Percentiles rank a stretch among this genome's conserved stretches.
Evolutionary conservation across 1,140 invertebrate genomes (phyloP).

Genomic region (Meloidogyne floridensis): DNA sequence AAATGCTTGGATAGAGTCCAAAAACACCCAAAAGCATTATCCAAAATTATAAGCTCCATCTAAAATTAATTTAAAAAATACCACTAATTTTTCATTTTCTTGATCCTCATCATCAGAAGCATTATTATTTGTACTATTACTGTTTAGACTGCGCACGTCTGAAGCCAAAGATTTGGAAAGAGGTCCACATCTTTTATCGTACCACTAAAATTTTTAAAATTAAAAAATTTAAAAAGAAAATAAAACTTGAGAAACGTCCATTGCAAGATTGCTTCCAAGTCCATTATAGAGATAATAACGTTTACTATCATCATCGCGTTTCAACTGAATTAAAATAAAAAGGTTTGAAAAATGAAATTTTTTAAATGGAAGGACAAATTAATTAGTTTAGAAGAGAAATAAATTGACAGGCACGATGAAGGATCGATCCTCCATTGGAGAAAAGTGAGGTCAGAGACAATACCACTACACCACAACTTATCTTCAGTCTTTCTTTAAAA

Average conservation of each 20-base stretch:
- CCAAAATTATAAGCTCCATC: not conserved
- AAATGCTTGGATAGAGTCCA: too few species aligned
- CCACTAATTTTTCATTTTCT: not conserved
- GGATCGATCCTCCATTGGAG: too few species aligned
- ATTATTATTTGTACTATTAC: not conserved
- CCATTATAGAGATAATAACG: constrained; percentile 9
- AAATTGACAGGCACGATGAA: too few species aligned
- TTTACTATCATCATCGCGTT: not conserved
- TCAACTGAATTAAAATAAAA: not conserved
- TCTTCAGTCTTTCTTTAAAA: too few species aligned
- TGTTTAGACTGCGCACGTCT: not conserved
- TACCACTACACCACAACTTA: too few species aligned
- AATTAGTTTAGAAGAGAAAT: too few species aligned
- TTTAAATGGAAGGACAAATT: too few species aligned
- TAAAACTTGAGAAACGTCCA: not conserved
- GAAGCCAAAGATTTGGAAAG: not conserved
- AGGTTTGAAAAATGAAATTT: too few species aligned
- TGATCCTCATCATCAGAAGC: not conserved
- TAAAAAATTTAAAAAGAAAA: not conserved
- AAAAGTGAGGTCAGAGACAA: too few species aligned
- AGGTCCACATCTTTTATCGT: constrained; percentile 1
- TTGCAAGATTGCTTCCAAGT: not conserved
- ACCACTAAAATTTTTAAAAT: not conserved
- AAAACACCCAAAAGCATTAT: too few species aligned
- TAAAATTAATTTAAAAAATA: not conserved